Evolutionary conservation across 2,113 vertebrate species (phyloP).

Genomic region (Dascyllus trimaculatus): DNA sequence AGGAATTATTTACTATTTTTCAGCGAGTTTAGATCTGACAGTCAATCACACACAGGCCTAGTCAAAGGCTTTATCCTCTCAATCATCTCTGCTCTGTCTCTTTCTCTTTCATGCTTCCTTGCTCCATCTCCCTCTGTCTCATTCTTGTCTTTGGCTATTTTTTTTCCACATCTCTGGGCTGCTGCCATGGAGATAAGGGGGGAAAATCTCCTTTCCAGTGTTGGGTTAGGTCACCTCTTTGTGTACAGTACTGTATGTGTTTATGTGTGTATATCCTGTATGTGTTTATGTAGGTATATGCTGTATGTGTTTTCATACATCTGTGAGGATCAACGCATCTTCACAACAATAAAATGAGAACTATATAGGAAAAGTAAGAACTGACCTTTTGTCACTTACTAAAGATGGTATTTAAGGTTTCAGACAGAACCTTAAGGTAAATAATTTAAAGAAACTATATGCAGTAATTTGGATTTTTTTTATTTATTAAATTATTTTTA

Average conservation of each 20-base stretch:
- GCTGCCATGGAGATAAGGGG: slow-evolving; percentile 46
- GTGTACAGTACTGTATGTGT: neutral
- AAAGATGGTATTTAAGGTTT: neutral
- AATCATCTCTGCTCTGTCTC: slow-evolving; percentile 30
- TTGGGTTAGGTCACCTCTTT: neutral
- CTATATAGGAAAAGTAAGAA: neutral
- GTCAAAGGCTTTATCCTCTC: slow-evolving; percentile 28
- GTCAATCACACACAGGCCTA: slow-evolving; percentile 9
- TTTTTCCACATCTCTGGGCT: slow-evolving; percentile 4
- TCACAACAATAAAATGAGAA: neutral
- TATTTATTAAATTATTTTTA: too few species aligned
- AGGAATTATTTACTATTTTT: slow-evolving; percentile 33
- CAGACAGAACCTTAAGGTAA: neutral
- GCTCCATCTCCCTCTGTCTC: slow-evolving; percentile 1
- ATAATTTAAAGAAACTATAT: neutral
- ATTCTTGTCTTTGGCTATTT: slow-evolving; percentile 32
- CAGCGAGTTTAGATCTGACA: slow-evolving; percentile 22
- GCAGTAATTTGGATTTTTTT: neutral
- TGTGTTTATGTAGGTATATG: neutral
- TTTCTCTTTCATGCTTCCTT: slow-evolving; percentile 26
- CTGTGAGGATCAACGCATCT: neutral
- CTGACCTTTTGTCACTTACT: neutral
- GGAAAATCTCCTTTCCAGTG: neutral
- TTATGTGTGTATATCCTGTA: too few species aligned
- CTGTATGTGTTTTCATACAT: neutral